These are phyloP conservation scores for Drosophila formosana DNA, from an alignment of 2,888 invertebrate genomes.

Conservation along the genomic window DNA sequence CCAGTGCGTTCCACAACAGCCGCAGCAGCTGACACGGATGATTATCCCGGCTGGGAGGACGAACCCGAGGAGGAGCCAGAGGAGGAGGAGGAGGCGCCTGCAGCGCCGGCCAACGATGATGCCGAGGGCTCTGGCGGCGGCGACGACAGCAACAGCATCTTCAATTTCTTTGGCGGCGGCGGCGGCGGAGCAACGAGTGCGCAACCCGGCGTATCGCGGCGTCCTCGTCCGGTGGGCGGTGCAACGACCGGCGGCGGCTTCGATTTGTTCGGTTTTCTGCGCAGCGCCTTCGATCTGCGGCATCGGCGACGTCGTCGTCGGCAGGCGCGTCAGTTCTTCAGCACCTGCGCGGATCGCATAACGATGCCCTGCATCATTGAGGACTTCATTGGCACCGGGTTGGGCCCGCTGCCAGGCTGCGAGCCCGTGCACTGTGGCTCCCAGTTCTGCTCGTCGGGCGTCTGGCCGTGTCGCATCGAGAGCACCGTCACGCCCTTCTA, in stretches of 20 bases:
- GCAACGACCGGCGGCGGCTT: slow-evolving; percentile 67
- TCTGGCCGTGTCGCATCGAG: slow-evolving; percentile 87
- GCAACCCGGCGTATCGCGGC: slow-evolving; percentile 62
- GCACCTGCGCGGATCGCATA: slow-evolving; percentile 89
- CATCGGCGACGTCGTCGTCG: slow-evolving; percentile 54
- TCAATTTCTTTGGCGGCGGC: slow-evolving; percentile 51
- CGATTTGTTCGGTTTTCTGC: slow-evolving; percentile 83
- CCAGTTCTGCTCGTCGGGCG: slow-evolving; percentile 88
- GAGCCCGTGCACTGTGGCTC: slow-evolving; percentile 92
- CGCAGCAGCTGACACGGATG: slow-evolving; percentile 25
- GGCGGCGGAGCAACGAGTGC: slow-evolving; percentile 36
- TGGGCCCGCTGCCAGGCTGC: slow-evolving; percentile 86
- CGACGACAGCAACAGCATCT: slow-evolving; percentile 45
- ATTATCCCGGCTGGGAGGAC: slow-evolving; percentile 7
- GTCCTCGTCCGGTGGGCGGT: slow-evolving; percentile 78
- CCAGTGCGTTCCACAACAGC: slow-evolving; percentile 52
- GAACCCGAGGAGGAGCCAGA: not conserved
- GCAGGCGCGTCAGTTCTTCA: slow-evolving; percentile 75
- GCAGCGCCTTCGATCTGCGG: slow-evolving; percentile 79
- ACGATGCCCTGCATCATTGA: slow-evolving; percentile 94
- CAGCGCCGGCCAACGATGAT: slow-evolving; percentile 77
- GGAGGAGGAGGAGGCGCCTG: slow-evolving; percentile 23
- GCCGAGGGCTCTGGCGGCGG: slow-evolving; percentile 87
- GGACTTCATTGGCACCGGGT: slow-evolving; percentile 90
- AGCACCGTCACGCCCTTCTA: slow-evolving; percentile 92